phyloP scores from a whole-genome alignment of 1,140 invertebrate species.

The Drosophila gunungcola region DNA sequence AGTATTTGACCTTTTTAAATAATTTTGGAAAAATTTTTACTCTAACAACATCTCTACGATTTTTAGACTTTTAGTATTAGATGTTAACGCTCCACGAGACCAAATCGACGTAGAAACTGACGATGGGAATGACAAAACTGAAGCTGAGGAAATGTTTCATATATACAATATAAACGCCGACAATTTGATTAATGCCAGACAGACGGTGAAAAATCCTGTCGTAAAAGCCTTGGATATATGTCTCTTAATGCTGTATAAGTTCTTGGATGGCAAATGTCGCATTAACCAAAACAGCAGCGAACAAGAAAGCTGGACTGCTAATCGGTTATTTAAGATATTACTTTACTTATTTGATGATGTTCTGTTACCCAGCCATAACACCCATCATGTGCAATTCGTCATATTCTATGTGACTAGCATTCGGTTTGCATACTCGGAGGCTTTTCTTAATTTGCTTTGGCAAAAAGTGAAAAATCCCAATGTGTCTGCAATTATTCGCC shows the following conservation, averaged over 20 bases:
- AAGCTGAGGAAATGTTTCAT: conserved; percentile 81
- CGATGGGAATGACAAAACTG: conserved; percentile 79
- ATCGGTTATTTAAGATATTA: conserved; percentile 78
- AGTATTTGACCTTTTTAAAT: no score
- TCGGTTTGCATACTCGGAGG: conserved; percentile 87
- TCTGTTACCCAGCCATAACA: conserved; percentile 90
- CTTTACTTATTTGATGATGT: conserved; percentile 89
- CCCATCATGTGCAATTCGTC: conserved; percentile 91
- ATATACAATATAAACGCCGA: conserved; percentile 80
- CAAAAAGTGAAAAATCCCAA: conserved; percentile 81
- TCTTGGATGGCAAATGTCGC: conserved; percentile 85
- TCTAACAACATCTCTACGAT: background rate
- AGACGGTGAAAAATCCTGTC: conserved; percentile 79
- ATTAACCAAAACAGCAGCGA: conserved; percentile 28
- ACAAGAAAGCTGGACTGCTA: conserved; percentile 37
- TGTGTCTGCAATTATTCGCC: conserved; percentile 88
- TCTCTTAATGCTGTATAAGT: conserved; percentile 87
- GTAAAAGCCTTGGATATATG: conserved; percentile 88
- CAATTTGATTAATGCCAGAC: conserved; percentile 2
- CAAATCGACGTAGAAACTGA: conserved; percentile 86
- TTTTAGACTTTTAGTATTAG: conserved; percentile 88
- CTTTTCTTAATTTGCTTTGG: conserved; percentile 91
- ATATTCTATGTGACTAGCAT: conserved; percentile 92
- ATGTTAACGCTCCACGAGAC: conserved; percentile 88
- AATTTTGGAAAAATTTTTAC: no score